These are phyloP conservation scores for Romanogobio albipinnatus DNA, from an alignment of 2,113 vertebrate genomes.

Conservation along the genomic window DNA sequence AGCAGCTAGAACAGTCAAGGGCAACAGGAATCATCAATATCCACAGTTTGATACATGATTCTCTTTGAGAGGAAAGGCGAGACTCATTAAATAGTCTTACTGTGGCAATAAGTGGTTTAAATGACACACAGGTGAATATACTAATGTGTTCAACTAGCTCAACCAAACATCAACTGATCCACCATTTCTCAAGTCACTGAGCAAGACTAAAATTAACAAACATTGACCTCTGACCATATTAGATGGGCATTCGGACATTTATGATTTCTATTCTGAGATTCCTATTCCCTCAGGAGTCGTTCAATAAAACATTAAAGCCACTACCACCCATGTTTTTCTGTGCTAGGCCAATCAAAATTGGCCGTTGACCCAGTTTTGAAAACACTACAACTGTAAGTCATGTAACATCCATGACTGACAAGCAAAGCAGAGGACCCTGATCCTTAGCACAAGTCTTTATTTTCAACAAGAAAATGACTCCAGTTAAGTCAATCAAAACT, in stretches of 20 bases:
- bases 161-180: constrained; percentile 4
- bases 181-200: constrained; percentile 11
- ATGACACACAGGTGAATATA: background rate
- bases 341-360: background rate
- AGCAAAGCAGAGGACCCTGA: background rate
- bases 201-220: constrained; percentile 4
- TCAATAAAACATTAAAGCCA: constrained; percentile 1
- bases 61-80: background rate
- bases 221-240: constrained; percentile 22
- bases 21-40: constrained; percentile 5
- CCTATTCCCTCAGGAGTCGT: background rate
- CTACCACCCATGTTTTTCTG: constrained; percentile 5
- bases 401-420: background rate
- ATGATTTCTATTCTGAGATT: background rate
- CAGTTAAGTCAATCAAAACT: background rate
- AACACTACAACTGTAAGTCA: constrained; percentile 8
- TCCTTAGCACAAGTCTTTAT: background rate
- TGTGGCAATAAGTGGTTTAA: constrained; percentile 24
- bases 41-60: background rate
- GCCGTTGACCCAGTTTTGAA: background rate
- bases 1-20: no score
- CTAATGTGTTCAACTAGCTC: background rate
- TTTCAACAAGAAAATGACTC: background rate
- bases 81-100: constrained; percentile 24
- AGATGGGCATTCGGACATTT: background rate